These are phyloP conservation scores for Pollimyrus isidori DNA, from an alignment of 2,113 vertebrate species.

Conservation along the genomic window DNA sequence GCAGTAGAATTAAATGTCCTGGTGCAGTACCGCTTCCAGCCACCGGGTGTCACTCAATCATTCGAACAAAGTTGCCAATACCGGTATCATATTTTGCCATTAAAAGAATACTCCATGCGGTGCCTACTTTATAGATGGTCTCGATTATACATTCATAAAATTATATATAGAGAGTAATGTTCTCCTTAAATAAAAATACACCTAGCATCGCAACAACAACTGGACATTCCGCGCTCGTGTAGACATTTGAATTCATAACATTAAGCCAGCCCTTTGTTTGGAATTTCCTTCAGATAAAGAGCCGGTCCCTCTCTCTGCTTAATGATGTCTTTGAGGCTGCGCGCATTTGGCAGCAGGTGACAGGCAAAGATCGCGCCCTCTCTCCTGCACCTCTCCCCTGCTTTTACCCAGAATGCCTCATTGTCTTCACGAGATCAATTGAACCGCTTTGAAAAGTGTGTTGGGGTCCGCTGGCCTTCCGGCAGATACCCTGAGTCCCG, in stretches of 20 bases:
- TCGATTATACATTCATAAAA: not conserved
- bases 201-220: not conserved
- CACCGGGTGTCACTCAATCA: not conserved
- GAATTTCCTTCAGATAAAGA: not conserved
- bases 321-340: not conserved
- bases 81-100: not conserved
- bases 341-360: not conserved
- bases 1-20: not conserved
- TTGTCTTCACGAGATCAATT: slow-evolving; percentile 6
- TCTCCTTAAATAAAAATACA: not conserved
- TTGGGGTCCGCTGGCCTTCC: not conserved
- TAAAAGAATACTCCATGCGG: not conserved
- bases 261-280: not conserved
- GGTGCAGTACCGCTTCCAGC: not conserved
- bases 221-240: not conserved
- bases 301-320: not conserved
- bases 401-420: not conserved
- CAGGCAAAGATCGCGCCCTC: slow-evolving; percentile 2
- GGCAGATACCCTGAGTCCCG: not conserved
- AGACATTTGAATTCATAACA: not conserved
- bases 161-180: not conserved
- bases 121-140: not conserved
- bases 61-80: not conserved
- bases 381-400: not conserved
- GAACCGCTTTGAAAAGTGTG: not conserved